A percentile compares a stretch with the other conserved stretches of the same genome.
Evolutionary conservation across 2,888 invertebrate genomes (phyloP).

Genomic region (Papilio elwesi): DNA sequence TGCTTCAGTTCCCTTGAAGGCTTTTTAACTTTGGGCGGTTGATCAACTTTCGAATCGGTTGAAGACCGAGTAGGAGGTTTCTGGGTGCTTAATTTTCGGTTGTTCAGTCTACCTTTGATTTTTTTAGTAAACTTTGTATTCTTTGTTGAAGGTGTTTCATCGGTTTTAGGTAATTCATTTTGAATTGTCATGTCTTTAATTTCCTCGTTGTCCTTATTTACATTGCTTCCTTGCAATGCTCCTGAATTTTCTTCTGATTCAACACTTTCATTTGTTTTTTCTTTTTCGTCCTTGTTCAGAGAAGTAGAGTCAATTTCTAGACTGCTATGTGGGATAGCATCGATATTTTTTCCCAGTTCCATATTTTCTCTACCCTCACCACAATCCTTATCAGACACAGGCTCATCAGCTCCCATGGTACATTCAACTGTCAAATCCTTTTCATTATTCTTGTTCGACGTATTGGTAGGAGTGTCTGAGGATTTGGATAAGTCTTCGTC

Average conservation of each 20-base stretch:
- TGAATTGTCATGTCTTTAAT: conserved; percentile 7
- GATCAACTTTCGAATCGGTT: conserved; percentile 43
- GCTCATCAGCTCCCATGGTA: neutral
- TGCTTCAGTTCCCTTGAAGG: conserved; percentile 82
- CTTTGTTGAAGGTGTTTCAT: conserved; percentile 42
- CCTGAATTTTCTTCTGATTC: conserved; percentile 26
- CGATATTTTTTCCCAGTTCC: neutral
- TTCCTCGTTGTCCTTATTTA: neutral
- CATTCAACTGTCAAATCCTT: conserved; percentile 11
- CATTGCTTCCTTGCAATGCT: neutral
- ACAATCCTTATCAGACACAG: neutral
- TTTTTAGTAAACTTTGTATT: conserved; percentile 45
- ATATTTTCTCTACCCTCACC: neutral
- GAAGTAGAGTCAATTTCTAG: conserved; percentile 5
- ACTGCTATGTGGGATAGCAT: neutral
- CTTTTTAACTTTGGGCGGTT: conserved; percentile 55
- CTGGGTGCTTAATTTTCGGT: conserved; percentile 39
- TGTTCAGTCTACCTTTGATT: conserved; percentile 46
- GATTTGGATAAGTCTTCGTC: conserved; percentile 59
- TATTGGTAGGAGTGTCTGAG: neutral
- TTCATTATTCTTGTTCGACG: conserved; percentile 15
- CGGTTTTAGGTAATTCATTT: conserved; percentile 35
- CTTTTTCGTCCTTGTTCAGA: conserved; percentile 17
- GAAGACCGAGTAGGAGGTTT: conserved; percentile 56
- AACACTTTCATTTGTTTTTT: conserved; percentile 26